These are phyloP conservation scores for Sylvicola fuscatus DNA, from an alignment of 2,888 invertebrate species.

Conservation along the genomic window DNA sequence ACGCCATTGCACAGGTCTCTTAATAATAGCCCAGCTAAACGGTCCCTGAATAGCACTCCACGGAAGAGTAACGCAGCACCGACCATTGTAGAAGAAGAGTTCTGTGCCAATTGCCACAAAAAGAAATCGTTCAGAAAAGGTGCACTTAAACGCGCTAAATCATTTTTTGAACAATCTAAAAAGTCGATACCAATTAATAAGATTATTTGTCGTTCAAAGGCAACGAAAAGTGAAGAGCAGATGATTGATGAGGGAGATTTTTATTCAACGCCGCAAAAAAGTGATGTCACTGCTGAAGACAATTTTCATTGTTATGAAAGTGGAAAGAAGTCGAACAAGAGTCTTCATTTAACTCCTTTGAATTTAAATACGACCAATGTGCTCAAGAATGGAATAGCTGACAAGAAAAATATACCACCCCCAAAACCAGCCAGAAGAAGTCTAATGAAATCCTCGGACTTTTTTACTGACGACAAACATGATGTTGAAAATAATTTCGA, in stretches of 20 bases:
- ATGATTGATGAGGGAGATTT: not conserved
- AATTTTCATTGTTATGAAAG: not conserved
- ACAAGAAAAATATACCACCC: no score
- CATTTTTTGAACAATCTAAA: conserved; percentile 9
- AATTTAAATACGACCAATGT: not conserved
- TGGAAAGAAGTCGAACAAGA: conserved; percentile 1
- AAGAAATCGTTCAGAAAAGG: conserved; percentile 1
- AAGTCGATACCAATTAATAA: conserved; percentile 1
- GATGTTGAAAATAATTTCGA: conserved; percentile 13
- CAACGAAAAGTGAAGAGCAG: no score
- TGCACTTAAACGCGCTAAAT: conserved; percentile 8
- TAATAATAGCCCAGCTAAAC: conserved; percentile 20
- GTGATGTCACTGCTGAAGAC: conserved; percentile 1
- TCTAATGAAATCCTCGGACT: no score
- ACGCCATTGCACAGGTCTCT: conserved; percentile 18
- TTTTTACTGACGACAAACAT: no score
- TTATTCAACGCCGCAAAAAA: conserved; percentile 1
- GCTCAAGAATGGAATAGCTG: no score
- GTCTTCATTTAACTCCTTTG: conserved; percentile 3
- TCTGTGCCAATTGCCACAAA: no score
- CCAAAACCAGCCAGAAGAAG: no score
- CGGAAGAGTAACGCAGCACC: not conserved
- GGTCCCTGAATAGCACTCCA: not conserved
- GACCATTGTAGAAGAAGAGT: not conserved
- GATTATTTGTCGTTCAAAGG: not conserved